A percentile compares a stretch with the other conserved stretches of the same genome.
Conservation (phyloP, 2,113 vertebrate genomes). For the Podiceps cristatus region DNA sequence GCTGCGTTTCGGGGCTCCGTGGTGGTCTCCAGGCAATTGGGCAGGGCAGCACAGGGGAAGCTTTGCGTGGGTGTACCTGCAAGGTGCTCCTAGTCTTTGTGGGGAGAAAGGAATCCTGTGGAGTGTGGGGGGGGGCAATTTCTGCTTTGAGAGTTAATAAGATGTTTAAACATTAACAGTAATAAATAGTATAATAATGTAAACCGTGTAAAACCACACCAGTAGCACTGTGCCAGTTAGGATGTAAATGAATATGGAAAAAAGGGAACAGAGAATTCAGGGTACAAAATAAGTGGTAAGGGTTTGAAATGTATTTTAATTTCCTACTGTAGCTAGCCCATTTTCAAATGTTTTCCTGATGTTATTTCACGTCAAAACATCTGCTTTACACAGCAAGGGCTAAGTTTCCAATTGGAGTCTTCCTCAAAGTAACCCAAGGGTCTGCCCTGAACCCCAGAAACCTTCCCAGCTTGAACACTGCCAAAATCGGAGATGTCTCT, state of each 20-base stretch:
- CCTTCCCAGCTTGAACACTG: not conserved
- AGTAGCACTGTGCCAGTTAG: not conserved
- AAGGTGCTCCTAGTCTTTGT: not conserved
- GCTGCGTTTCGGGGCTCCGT: not conserved
- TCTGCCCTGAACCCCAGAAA: not conserved
- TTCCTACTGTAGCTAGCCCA: not conserved
- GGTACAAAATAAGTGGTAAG: not conserved
- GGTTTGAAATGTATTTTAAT: not conserved
- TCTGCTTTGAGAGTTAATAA: not conserved
- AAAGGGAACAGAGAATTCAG: not conserved
- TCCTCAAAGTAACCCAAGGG: not conserved
- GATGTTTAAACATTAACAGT: not conserved
- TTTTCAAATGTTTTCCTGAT: not conserved
- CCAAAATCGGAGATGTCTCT: not conserved
- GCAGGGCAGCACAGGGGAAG: not conserved
- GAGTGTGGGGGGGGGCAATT: not conserved
- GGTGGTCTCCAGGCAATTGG: not conserved
- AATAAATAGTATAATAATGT: not conserved
- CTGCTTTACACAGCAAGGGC: not conserved
- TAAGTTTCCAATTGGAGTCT: not conserved
- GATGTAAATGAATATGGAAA: not conserved
- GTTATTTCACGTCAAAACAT: not conserved
- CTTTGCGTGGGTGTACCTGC: not conserved
- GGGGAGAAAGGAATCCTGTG: not conserved
- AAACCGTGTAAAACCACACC: not conserved